A percentile compares a stretch with the other conserved stretches of the same genome.
Evolutionary conservation across 2,797 vertebrate species (phyloP).

Genomic region (Gambusia yucatana): DNA sequence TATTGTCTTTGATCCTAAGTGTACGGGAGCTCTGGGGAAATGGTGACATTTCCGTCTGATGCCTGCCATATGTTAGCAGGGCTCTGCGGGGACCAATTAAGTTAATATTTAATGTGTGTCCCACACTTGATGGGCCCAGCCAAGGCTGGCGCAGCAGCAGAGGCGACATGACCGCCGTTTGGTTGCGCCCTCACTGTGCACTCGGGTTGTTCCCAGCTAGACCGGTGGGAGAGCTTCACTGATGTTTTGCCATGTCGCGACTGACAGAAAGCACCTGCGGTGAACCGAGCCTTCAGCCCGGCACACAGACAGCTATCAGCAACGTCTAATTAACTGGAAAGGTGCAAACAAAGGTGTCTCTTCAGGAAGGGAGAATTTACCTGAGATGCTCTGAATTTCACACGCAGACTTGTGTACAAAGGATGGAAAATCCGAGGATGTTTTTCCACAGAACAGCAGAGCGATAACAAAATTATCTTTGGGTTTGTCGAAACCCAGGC

Average conservation of each 20-base stretch:
- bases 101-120: slow-evolving; percentile 84
- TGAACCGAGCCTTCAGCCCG: slow-evolving; percentile 35
- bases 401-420: slow-evolving; percentile 14
- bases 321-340: slow-evolving; percentile 56
- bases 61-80: slow-evolving; percentile 74
- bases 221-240: slow-evolving; percentile 68
- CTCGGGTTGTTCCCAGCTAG: slow-evolving; percentile 61
- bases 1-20: slow-evolving; percentile 84
- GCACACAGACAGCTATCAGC: slow-evolving; percentile 40
- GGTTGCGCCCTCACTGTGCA: slow-evolving; percentile 58
- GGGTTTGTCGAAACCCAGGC: slow-evolving; percentile 54
- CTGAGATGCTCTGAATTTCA: slow-evolving; percentile 35
- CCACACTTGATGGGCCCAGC: slow-evolving; percentile 70
- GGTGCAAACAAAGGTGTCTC: slow-evolving; percentile 40
- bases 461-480: slow-evolving; percentile 36
- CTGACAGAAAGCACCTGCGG: slow-evolving; percentile 72
- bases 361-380: slow-evolving; percentile 25
- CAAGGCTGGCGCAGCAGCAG: slow-evolving; percentile 73
- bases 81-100: slow-evolving; percentile 82
- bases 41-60: slow-evolving; percentile 81
- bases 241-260: slow-evolving; percentile 73
- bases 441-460: slow-evolving; percentile 23
- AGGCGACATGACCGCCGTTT: slow-evolving; percentile 66
- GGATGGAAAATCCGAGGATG: slow-evolving; percentile 9
- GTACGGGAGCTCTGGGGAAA: slow-evolving; percentile 74